Evolutionary conservation across 2,113 vertebrate species (phyloP).

Genomic region (Macheiramphus alcinus): DNA sequence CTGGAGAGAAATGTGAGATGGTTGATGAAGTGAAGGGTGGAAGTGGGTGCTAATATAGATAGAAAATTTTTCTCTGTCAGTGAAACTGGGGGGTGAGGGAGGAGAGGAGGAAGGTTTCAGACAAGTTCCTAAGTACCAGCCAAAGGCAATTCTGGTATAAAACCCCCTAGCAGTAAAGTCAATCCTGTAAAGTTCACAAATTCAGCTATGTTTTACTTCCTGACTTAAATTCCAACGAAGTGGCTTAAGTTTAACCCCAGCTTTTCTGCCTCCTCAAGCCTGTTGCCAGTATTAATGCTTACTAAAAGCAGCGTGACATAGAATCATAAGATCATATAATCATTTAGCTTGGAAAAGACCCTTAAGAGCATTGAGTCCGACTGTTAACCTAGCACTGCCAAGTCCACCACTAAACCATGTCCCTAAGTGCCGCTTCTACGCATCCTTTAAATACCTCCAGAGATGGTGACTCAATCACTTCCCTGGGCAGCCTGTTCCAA

Average conservation of each 20-base stretch:
- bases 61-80: slow-evolving; percentile 4
- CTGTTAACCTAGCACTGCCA: background rate
- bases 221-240: background rate
- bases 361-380: background rate
- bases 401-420: background rate
- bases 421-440: background rate
- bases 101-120: background rate
- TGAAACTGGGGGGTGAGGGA: background rate
- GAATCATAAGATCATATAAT: background rate
- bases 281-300: background rate
- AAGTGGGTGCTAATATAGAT: slow-evolving; percentile 19
- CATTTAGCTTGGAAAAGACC: background rate
- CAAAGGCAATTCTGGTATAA: slow-evolving; percentile 32
- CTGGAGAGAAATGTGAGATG: background rate
- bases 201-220: background rate
- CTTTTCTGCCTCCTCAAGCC: background rate
- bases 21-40: background rate
- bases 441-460: background rate
- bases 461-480: background rate
- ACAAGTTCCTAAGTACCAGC: slow-evolving; percentile 24
- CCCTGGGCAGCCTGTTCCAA: background rate
- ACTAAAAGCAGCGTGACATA: background rate
- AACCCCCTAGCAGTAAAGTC: slow-evolving; percentile 15
- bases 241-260: background rate
- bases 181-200: slow-evolving; percentile 20